Conservation (phyloP, 2,113 vertebrate species). For the Burhinus oedicnemus region DNA sequence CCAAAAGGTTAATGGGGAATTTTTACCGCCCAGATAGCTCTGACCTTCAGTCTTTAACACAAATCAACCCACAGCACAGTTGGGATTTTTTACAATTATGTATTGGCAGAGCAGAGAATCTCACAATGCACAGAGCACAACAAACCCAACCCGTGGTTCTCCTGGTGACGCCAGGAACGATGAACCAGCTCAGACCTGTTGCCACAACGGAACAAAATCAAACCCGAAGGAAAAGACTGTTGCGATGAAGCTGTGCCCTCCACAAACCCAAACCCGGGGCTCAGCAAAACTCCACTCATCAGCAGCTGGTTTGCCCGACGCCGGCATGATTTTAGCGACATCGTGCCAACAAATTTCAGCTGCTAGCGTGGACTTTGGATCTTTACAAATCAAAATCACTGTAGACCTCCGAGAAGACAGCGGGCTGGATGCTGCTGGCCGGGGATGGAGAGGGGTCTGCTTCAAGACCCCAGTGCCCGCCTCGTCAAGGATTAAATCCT, state of each 20-base stretch:
- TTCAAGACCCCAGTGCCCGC: background rate
- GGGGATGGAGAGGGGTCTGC: background rate
- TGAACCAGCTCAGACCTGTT: background rate
- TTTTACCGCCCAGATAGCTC: background rate
- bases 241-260: background rate
- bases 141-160: background rate
- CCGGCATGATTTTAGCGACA: fast-evolving
- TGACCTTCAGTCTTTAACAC: conserved; percentile 21
- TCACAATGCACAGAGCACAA: conserved; percentile 46
- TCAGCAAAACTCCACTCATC: background rate
- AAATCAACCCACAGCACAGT: background rate
- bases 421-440: fast-evolving
- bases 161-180: background rate
- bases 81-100: background rate
- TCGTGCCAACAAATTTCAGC: background rate
- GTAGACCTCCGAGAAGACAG: background rate
- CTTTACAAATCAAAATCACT: background rate
- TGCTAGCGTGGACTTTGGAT: background rate
- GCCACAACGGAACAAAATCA: background rate
- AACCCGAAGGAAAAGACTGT: background rate
- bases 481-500: background rate
- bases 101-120: background rate
- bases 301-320: fast-evolving
- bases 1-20: background rate
- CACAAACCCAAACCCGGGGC: background rate